Evolutionary conservation across 2,113 vertebrate genomes (phyloP), one percentile per base, ranked within the genome.

Genomic region (Parotia lawesii): DNA sequence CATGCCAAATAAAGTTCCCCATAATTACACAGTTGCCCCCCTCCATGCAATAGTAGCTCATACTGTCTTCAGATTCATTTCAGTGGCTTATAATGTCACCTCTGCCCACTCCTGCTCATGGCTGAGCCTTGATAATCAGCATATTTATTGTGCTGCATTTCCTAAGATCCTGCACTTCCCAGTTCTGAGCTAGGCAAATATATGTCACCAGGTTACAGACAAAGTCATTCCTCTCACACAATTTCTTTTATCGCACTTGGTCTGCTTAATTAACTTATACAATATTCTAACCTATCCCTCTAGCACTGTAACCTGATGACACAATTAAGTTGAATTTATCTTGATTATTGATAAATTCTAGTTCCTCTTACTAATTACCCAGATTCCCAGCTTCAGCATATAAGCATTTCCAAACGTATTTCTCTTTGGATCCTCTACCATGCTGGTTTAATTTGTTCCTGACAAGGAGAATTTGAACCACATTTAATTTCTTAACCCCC

Each of bases 311-410:
- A 70, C 13, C 27, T 64, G 56, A 70, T 66, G 51, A 77, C 56
- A 82, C 11, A 83, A 85, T 74, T 85, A 89, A 70, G n/a, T 47
- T 73, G 44, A 74, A 74, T 88, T 94, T 62, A 65, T 76, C 54
- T 72, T 83, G 47, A 90, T 89, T 73, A 73, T 70, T 90, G 70
- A 88, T 51, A 81, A 94, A 90, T 75, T 88, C 51, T 71, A 75
- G 14, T 81, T 64, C 40, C 21, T 94, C 28, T 79, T 81, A 20
- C 54, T 89, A 77, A 56, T 27, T 91, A 85, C 31, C 23, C 53
- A 77, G 44, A 45, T 45, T 83, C 40, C 28, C 19, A 67, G 19
- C 29, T 79, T 85, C 47, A 81, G 11, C 38, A 20, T 21, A 23
- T 66, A 94, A 94, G 11, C 9, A 2, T 64, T 94, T 83, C 89